Evolutionary conservation across 2,888 invertebrate genomes (phyloP), one percentile per base, ranked within the genome.

Genomic region (Apoderus coryli): DNA sequence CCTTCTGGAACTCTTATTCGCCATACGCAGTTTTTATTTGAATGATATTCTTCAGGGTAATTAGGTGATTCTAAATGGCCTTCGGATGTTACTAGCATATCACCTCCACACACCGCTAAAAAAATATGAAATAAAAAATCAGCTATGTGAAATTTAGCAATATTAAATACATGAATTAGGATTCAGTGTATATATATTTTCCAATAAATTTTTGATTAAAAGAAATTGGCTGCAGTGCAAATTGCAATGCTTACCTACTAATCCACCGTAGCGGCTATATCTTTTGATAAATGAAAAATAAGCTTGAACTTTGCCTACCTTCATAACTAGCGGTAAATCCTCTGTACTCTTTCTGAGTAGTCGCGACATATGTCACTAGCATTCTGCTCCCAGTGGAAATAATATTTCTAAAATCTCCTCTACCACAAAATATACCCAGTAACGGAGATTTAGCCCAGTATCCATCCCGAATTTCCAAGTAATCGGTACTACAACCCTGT

Each of bases 1-100:
- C 75, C 80, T 49, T 78, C 77, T 3, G 90, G 86, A 0, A 92
- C 93, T 1, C 84, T 79, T 14, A 96, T 74, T 50, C 75, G 76
- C 96, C 96, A 96, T 22, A 90, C 67, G 55, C 96, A 96, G 44
- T 90, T 82, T 51, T 92, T 92, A 53, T 85, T 86, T 0, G 85
- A 78, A 44, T 86, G 77, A 58, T 96, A 96, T 47, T 92, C 88
- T 45, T 95, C 86, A 2, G 96, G 96, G 56, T 90, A 96, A 60
- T 92, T 90, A 1, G 95, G 95, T 3, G 92, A 93, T 50, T 93
- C 90, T 38, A 95, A 57, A 40, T 86, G 82, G 1, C 79, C 80
- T 34, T 72, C 71, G 23, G 78, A 78, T 11, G 56, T 51, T 42
- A 88, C 84, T 25, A 80, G 69, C 32, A 93, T 69, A 38, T 89